Conservation (phyloP, 2,797 vertebrate species). For the Odontamblyopus rebecca region DNA sequence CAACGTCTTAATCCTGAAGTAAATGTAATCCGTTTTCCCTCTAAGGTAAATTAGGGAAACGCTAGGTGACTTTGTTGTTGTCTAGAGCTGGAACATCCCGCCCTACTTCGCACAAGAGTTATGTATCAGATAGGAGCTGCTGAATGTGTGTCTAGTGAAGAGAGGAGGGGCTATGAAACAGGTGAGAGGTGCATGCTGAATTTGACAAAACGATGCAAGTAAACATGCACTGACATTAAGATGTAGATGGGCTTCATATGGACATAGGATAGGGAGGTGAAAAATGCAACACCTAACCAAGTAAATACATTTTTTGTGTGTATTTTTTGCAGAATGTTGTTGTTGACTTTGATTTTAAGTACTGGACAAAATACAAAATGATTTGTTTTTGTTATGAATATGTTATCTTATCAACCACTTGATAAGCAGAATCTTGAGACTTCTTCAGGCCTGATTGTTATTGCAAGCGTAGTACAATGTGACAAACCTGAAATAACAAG, state of each 20-base stretch:
- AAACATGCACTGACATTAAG: neutral
- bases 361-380: neutral
- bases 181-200: constrained; percentile 43
- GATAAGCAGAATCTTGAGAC: neutral
- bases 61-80: constrained; percentile 75
- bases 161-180: constrained; percentile 25
- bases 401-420: neutral
- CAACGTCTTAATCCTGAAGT: constrained; percentile 80
- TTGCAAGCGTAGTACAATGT: neutral
- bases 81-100: constrained; percentile 82
- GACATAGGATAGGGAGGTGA: neutral
- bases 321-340: neutral
- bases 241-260: neutral
- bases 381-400: neutral
- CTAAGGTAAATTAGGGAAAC: constrained; percentile 80
- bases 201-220: constrained; percentile 24
- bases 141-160: constrained; percentile 20
- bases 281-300: neutral
- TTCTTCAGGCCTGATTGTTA: neutral
- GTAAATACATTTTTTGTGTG: neutral
- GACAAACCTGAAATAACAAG: constrained; percentile 5
- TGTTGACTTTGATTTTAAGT: neutral
- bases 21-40: constrained; percentile 83
- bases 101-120: constrained; percentile 80
- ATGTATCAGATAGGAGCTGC: constrained; percentile 56